Evolutionary conservation across 2,888 invertebrate species (phyloP), one percentile per base, ranked within the genome.

Genomic region (Epistrophe eligans): DNA sequence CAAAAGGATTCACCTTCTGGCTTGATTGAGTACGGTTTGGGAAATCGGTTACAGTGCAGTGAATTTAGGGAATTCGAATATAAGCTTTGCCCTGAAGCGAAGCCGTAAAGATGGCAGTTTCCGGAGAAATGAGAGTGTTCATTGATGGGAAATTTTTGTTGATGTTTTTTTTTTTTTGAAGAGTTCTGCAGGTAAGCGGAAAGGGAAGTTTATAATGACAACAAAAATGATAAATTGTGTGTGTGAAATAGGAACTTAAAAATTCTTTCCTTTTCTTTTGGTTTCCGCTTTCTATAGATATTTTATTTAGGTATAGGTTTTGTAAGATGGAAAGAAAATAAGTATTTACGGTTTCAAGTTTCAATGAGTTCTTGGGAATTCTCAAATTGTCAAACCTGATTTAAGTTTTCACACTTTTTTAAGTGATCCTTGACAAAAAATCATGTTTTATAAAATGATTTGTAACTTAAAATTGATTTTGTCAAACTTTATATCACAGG

Each of bases 21-120:
- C 28, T 62, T 80, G 84, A 80, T 80, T 60, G 48, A 79, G 72
- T 70, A 71, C 28, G 50, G 80, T 45, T 71, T 84, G 84, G 80
- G 84, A 80, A 84, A 84, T 72, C 32, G 60, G 80, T 84, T 77
- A 73, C 80, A 76, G 66, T 77, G 77, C 72, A 73, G 60, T 84
- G 72, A 77, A 84, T 80, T 84, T 77, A n/a, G 80, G 77, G 80
- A 84, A 84, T 80, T 84, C 77, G 17, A 79, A 64, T 40, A 19
- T 60, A 64, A 38, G 35, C 32, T 58, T 35, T 13, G 35, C 2
- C 38, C 35, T 2, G 35, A 40, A 13, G 50, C 28, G 35, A 76
- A 73, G 77, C 66, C 66, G 35, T 84, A 77, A 60, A 79, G 62
- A 74, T 70, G 74, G 50, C 71, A 72, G 74, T 58, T 79, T 84